Evolutionary conservation across 2,113 vertebrate genomes (phyloP), one percentile per base, ranked within the genome.

Genomic region (Grammomys surdaster): DNA sequence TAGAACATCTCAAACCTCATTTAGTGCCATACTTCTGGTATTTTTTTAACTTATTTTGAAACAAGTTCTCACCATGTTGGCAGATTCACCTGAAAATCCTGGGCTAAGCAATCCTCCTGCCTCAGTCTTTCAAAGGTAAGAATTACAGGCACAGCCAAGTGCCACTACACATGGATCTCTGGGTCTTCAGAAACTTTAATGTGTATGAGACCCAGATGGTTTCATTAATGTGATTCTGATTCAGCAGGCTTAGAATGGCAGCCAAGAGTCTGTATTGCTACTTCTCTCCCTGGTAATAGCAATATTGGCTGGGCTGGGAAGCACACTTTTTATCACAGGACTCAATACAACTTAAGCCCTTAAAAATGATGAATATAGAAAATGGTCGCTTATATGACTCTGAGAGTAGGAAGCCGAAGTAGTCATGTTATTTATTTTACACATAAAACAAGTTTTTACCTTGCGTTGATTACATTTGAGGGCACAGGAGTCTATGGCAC

Each of bases 371-470:
- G 33, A 91, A 94, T 76, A 20, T 80, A 43, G 76, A 86, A 85
- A 97, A 92, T 33, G 24, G 26, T 60, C 94, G 10, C 43, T 17
- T 76, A 76, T 48, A 31, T 81, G 80, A 89, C 56, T 88, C 86
- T 48, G 28, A 40, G 43, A 54, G 54, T 54, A 72, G 84, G 84
- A 51, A 85, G 69, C 56, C 91, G 86, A 97, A 87, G 58, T 58
- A 84, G 69, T 93, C 51, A 22, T 24, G 65, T 58, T 95, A 89
- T 91, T 93, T 95, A 36, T 97, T 95, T 96, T 17, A 33, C 60
- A 92, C 80, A 90, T 80, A 86, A 95, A 96, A 43, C 8, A 51
- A 17, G 46, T 51, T 77, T 95, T 95, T 63, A 77, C 46, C 93
- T 90, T 89, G 31, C 60, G 48, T 13, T 0, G n/a, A 88, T 24